These are phyloP conservation scores for Muscicapa striata DNA, from an alignment of 2,797 vertebrate species.

Conservation along the genomic window DNA sequence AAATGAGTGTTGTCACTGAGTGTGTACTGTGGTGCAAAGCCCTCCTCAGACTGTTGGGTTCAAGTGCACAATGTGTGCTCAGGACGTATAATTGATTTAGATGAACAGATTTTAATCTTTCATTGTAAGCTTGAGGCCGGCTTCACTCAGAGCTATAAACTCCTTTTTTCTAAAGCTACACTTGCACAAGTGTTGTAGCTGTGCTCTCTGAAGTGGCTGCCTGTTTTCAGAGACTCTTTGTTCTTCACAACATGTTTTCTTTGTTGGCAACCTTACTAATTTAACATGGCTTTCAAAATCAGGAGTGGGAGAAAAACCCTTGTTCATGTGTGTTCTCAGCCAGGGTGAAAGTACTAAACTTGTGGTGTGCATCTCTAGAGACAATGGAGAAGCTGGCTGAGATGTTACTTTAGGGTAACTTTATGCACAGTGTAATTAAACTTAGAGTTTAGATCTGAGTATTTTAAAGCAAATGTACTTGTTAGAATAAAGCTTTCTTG, in stretches of 20 bases:
- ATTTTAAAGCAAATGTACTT: not conserved
- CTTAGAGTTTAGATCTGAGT: not conserved
- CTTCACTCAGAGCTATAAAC: not conserved
- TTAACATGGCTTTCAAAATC: not conserved
- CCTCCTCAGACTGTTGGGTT: not conserved
- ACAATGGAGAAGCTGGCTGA: not conserved
- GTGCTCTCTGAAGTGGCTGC: not conserved
- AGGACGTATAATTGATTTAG: not conserved
- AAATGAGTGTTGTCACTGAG: not conserved
- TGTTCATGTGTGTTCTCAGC: not conserved
- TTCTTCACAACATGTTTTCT: not conserved
- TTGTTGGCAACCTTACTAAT: not conserved
- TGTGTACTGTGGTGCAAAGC: not conserved
- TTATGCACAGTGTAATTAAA: not conserved
- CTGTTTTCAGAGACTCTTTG: not conserved
- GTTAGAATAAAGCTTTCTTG: not conserved
- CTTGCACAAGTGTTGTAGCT: not conserved
- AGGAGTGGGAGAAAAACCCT: not conserved
- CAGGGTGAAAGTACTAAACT: not conserved
- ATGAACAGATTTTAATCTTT: slow-evolving; percentile 27
- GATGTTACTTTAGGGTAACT: not conserved
- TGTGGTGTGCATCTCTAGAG: not conserved
- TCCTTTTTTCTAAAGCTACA: not conserved
- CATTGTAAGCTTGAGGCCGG: not conserved
- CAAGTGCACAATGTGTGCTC: not conserved